phyloP scores from a whole-genome alignment of 2,797 vertebrate genomes.

The Rhynchotus rufescens region DNA sequence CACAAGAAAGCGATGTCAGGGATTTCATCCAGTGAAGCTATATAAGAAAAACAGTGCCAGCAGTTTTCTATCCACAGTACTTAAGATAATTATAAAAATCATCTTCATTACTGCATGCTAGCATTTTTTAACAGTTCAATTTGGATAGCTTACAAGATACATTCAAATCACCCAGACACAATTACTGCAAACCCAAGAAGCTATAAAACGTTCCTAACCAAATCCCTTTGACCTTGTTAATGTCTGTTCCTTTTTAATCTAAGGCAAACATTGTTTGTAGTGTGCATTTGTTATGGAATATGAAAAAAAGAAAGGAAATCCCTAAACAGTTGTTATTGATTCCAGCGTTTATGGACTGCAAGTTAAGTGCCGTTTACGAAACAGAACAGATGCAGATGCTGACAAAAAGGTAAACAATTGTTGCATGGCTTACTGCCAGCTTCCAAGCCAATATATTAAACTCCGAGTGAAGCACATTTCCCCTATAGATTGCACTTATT shows the following conservation, averaged over 20 bases:
- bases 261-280: conserved; percentile 82
- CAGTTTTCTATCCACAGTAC: conserved; percentile 80
- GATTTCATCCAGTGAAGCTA: neutral
- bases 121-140: conserved; percentile 81
- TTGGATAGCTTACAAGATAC: conserved; percentile 82
- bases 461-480: conserved; percentile 96
- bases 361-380: conserved; percentile 99
- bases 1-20: neutral
- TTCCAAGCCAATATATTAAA: conserved; percentile 96
- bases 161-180: conserved; percentile 80
- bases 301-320: conserved; percentile 87
- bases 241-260: conserved; percentile 81
- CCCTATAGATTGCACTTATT: conserved; percentile 97
- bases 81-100: conserved; percentile 83
- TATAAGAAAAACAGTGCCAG: conserved; percentile 64
- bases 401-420: conserved; percentile 99
- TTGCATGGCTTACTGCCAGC: conserved; percentile 96
- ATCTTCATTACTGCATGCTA: conserved; percentile 80
- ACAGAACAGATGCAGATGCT: conserved; percentile 99
- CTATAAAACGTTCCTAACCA: conserved; percentile 78
- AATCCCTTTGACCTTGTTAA: conserved; percentile 85
- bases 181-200: conserved; percentile 77
- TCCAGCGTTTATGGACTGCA: conserved; percentile 92
- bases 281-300: conserved; percentile 85
- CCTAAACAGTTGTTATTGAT: conserved; percentile 98